Evolutionary conservation across 2,797 vertebrate species (phyloP), one percentile per base, ranked within the genome.

Genomic region (Knipowitschia caucasica): DNA sequence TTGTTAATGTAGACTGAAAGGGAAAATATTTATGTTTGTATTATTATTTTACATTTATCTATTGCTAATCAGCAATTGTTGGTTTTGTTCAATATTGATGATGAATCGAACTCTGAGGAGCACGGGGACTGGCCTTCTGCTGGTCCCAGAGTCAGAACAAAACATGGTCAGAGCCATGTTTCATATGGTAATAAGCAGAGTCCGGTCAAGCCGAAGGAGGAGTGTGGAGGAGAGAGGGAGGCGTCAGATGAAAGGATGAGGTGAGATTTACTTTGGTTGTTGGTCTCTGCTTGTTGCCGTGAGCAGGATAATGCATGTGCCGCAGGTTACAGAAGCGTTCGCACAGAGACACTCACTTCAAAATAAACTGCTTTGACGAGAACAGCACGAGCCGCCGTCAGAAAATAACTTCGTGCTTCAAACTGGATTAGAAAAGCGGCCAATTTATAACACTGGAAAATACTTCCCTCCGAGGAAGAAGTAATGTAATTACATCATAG

Each of bases 241-340:
- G 63, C 71, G 72, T 81, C 73, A 84, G 81, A 78, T 81, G 82
- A 70, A 64, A 66, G 36, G 12, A 76, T 70, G 75, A 81, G 81
- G 82, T 83, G 75, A 79, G 74, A 82, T 81, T 86, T 86, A 72
- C 66, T 78, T 71, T 63, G 75, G 69, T 77, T 76, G 56, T 42
- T 46, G 55, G 40, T 76, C 67, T 83, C n/a, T n/a, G n/a, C n/a
- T n/a, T n/a, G n/a, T n/a, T 62, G 69, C 82, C 75, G 71, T 65
- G 69, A 88, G 79, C 75, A 68, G 77, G 80, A 87, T 85, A 86
- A 86, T 87, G 76, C 77, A 87, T 80, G 81, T 65, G 70, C 83
- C 75, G 60, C 59, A 59, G 81, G 86, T 87, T 81, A 82, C 75
- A 76, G 76, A 59, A 33, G 72, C 58, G 56, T 44, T 43, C 52